These are phyloP conservation scores for Ectropis grisescens DNA, from an alignment of 1,140 invertebrate genomes.

Conservation along the genomic window DNA sequence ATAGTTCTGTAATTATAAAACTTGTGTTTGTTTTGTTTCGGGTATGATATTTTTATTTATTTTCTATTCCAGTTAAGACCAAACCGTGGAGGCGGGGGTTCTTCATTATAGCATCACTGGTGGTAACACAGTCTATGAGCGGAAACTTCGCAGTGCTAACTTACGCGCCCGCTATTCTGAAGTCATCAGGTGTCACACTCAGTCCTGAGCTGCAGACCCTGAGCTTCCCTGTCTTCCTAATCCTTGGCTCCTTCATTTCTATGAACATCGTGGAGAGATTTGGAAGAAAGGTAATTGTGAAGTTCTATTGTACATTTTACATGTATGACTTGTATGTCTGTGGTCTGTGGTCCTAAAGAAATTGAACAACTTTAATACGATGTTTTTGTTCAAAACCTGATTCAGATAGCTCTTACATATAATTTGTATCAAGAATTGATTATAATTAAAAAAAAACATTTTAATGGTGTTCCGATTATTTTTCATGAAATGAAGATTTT, in stretches of 20 bases:
- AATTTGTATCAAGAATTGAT: no score
- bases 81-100: slow-evolving; percentile 19
- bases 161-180: slow-evolving; percentile 18
- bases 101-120: slow-evolving; percentile 9
- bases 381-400: no score
- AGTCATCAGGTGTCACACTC: slow-evolving; percentile 8
- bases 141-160: slow-evolving; percentile 22
- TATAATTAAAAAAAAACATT: no score
- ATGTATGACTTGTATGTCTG: no score
- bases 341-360: no score
- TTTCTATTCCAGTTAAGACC: slow-evolving; percentile 21
- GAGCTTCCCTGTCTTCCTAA: slow-evolving; percentile 23
- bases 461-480: no score
- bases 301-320: no score
- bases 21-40: not conserved
- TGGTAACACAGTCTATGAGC: slow-evolving; percentile 14
- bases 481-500: no score
- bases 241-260: slow-evolving; percentile 17
- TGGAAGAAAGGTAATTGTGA: slow-evolving; percentile 24
- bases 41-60: not conserved
- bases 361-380: no score
- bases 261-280: slow-evolving; percentile 22
- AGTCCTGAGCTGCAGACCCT: slow-evolving; percentile 21
- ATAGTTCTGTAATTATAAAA: not conserved
- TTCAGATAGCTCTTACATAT: no score